Evolutionary conservation across 2,797 vertebrate species (phyloP).

Genomic region (Protosalanx chinensis): DNA sequence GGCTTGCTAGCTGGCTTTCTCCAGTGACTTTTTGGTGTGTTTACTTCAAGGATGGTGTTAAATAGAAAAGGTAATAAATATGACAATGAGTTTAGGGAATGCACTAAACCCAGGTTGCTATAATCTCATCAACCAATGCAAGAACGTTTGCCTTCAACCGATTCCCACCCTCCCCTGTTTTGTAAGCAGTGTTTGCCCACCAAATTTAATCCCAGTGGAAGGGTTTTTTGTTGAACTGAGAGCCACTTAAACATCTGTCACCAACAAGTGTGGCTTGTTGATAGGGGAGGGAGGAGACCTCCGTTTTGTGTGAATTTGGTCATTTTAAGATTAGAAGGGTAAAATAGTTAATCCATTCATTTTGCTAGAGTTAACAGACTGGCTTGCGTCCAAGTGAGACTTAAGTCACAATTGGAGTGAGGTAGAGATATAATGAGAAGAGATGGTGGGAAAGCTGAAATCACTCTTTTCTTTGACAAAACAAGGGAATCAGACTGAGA

Average conservation of each 20-base stretch:
- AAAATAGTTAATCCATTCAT: conserved; percentile 74
- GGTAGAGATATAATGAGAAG: conserved; percentile 60
- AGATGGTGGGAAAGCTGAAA: conserved; percentile 74
- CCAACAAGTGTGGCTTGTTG: conserved; percentile 60
- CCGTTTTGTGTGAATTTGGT: conserved; percentile 71
- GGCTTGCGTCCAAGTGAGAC: conserved; percentile 66
- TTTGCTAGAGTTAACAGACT: conserved; percentile 72
- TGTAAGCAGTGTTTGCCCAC: conserved; percentile 62
- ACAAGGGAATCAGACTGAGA: conserved; percentile 40
- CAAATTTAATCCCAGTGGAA: conserved; percentile 66
- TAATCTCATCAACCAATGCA: conserved; percentile 60
- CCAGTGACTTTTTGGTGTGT: not conserved
- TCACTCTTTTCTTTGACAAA: conserved; percentile 58
- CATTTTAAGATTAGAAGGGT: conserved; percentile 69
- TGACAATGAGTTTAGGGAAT: conserved; percentile 8
- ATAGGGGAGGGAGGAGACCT: conserved; percentile 56
- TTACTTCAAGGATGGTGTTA: not conserved
- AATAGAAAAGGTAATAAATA: not conserved
- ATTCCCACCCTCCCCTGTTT: conserved; percentile 71
- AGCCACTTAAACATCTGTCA: conserved; percentile 64
- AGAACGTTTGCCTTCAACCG: conserved; percentile 55
- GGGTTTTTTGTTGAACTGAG: conserved; percentile 65
- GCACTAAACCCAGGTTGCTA: conserved; percentile 11
- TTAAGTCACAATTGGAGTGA: conserved; percentile 71
- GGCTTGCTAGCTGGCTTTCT: not conserved